phyloP scores from a whole-genome alignment of 1,140 invertebrate species.

The Aphis craccivora region DNA sequence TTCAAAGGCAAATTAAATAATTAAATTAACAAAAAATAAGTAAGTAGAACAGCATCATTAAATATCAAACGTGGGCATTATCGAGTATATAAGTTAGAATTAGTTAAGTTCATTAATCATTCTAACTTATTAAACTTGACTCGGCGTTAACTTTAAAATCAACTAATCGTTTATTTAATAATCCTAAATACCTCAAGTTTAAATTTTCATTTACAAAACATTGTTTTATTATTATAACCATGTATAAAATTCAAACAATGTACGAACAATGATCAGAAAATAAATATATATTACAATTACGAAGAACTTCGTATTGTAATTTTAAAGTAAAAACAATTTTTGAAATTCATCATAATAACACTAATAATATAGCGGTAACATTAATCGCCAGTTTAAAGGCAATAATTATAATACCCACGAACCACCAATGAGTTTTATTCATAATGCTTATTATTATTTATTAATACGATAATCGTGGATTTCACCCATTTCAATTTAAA shows the following conservation, averaged over 20 bases:
- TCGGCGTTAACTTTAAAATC: not conserved
- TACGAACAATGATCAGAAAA: not conserved
- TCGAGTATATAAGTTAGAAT: not conserved
- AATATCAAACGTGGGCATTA: not conserved
- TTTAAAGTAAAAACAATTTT: not conserved
- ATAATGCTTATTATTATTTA: not conserved
- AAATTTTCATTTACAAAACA: not conserved
- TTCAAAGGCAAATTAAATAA: not conserved
- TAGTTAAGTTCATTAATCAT: not conserved
- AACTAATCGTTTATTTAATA: not conserved
- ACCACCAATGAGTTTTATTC: not conserved
- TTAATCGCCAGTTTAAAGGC: not conserved
- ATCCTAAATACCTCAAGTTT: not conserved
- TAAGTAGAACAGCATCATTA: not conserved
- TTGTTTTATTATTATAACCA: too few species aligned
- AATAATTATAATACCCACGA: not conserved
- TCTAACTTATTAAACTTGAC: not conserved
- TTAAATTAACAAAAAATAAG: not conserved
- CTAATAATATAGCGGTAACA: not conserved
- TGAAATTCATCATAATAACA: not conserved
- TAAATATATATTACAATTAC: not conserved
- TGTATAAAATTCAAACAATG: too few species aligned
- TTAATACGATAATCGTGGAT: not conserved
- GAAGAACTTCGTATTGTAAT: not conserved
- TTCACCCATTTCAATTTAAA: not conserved